Percentiles rank a stretch among this genome's conserved stretches.
These are phyloP conservation scores for Cecropterus lyciades DNA, from an alignment of 1,140 invertebrate genomes.

Conservation along the genomic window DNA sequence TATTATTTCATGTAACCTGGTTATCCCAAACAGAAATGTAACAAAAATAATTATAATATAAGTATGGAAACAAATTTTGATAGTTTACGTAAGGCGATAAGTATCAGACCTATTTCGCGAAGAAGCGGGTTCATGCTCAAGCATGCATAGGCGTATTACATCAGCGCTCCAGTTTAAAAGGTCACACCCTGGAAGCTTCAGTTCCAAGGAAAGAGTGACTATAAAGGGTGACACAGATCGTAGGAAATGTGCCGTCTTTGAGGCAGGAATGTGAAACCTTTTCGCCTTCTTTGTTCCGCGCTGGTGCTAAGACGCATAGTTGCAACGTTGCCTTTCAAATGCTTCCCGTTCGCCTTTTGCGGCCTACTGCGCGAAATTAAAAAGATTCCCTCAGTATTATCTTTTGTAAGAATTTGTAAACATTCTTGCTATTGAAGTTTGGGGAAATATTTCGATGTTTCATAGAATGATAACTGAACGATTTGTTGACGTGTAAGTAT, in stretches of 20 bases:
- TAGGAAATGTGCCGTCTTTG: conserved; percentile 21
- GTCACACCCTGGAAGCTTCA: not conserved
- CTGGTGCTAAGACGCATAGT: conserved; percentile 7
- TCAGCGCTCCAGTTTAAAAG: conserved; percentile 14
- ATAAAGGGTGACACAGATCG: conserved; percentile 8
- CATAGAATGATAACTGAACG: too few relatives aligned
- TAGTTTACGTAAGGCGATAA: not conserved
- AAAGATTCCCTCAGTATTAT: conserved; percentile 3
- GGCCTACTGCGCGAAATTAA: conserved; percentile 14
- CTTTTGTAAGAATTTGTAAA: conserved; percentile 1
- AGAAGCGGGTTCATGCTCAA: not conserved
- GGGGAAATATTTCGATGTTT: too few relatives aligned
- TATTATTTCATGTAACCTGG: too few relatives aligned
- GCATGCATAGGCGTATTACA: not conserved
- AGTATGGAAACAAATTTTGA: too few relatives aligned
- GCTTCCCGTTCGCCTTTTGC: not conserved
- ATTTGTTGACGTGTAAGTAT: too few relatives aligned
- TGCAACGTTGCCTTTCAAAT: conserved; percentile 6
- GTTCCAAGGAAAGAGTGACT: not conserved
- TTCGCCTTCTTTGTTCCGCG: conserved; percentile 10
- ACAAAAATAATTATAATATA: too few relatives aligned
- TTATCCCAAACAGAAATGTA: too few relatives aligned
- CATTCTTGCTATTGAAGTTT: too few relatives aligned
- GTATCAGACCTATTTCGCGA: not conserved
- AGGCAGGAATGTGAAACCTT: conserved; percentile 14